Evolutionary conservation across 2,888 invertebrate species (phyloP).

Genomic region (Acanthoscelides obtectus): DNA sequence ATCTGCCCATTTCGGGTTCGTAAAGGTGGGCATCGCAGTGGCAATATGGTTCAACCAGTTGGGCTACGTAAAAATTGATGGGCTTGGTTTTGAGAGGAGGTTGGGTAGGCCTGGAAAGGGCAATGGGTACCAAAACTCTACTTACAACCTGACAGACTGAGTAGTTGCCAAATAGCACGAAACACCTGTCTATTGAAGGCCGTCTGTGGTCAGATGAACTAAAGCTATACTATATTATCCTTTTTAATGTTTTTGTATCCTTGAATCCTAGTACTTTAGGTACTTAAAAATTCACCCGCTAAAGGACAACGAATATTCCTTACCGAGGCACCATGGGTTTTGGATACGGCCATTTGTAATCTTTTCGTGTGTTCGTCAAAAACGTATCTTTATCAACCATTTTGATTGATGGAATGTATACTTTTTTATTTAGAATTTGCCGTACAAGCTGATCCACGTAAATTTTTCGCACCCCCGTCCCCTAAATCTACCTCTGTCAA

Average conservation of each 20-base stretch:
- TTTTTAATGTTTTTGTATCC: no score
- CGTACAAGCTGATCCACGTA: background rate
- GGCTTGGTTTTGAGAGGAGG: conserved; percentile 54
- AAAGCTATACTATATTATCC: background rate
- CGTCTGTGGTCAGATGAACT: background rate
- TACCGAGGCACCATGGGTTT: conserved; percentile 56
- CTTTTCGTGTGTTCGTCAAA: conserved; percentile 48
- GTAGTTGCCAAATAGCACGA: no score
- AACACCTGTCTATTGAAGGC: no score
- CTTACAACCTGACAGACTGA: no score
- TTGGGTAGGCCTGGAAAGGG: conserved; percentile 52
- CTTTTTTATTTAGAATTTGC: background rate
- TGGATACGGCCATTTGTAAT: conserved; percentile 59
- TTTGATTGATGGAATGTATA: background rate
- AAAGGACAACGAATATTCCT: conserved; percentile 20
- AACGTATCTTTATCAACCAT: conserved; percentile 45
- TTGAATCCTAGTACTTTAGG: background rate
- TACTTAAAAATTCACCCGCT: background rate
- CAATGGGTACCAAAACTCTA: no score
- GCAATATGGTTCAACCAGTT: conserved; percentile 58
- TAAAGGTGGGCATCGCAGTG: conserved; percentile 61
- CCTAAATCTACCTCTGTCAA: background rate
- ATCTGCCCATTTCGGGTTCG: conserved; percentile 56
- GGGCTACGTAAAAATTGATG: conserved; percentile 47
- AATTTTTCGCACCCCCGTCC: background rate